Evolutionary conservation across 2,113 vertebrate species (phyloP).

Genomic region (Thamnaconus septentrionalis): DNA sequence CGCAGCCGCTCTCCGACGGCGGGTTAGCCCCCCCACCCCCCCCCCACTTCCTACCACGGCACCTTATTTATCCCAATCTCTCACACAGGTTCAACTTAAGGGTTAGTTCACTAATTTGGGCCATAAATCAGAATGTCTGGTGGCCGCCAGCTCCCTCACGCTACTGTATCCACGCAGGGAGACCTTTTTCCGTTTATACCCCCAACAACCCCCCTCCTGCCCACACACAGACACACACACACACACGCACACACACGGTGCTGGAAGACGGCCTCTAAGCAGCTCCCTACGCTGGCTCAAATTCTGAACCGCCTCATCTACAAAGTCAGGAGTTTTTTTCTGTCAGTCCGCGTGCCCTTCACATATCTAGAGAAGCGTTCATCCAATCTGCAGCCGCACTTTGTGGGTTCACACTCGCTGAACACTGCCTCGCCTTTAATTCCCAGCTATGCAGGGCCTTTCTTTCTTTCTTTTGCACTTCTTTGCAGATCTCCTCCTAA

Average conservation of each 20-base stretch:
- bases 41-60: slow-evolving; percentile 16
- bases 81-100: slow-evolving; percentile 55
- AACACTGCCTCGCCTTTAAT: too few species aligned
- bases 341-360: background rate
- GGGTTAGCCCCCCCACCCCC: slow-evolving; percentile 5
- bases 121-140: slow-evolving; percentile 60
- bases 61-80: slow-evolving; percentile 55
- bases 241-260: slow-evolving; percentile 1
- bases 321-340: background rate
- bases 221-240: too few species aligned
- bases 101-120: slow-evolving; percentile 53
- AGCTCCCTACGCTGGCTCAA: background rate
- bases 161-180: slow-evolving; percentile 23
- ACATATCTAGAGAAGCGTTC: background rate
- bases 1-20: slow-evolving; percentile 44
- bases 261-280: slow-evolving; percentile 8
- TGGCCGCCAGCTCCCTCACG: slow-evolving; percentile 1
- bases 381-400: background rate
- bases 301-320: background rate
- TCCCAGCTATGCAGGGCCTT: too few species aligned
- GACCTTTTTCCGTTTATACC: slow-evolving; percentile 15
- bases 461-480: too few species aligned
- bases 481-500: too few species aligned
- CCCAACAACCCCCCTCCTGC: too few species aligned
- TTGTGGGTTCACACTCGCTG: too few species aligned